A percentile compares a stretch with the other conserved stretches of the same genome.
phyloP scores from a whole-genome alignment of 2,888 invertebrate genomes.

The Ametastegia equiseti region DNA sequence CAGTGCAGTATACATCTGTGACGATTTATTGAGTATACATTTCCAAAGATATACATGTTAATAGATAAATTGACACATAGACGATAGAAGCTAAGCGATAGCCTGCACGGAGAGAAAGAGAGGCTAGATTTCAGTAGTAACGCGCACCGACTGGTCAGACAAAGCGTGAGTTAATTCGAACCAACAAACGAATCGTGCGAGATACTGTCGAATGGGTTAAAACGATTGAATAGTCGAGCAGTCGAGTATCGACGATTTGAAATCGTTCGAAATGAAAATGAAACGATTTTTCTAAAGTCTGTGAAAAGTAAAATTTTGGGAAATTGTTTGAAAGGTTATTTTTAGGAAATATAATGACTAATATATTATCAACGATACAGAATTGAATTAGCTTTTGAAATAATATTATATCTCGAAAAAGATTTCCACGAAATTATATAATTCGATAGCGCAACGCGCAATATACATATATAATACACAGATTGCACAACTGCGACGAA shows the following conservation, averaged over 20 bases:
- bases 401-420: not conserved
- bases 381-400: not conserved
- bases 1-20: not conserved
- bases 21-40: not conserved
- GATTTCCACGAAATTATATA: too few species aligned
- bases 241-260: not conserved
- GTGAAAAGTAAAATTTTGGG: not conserved
- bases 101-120: not conserved
- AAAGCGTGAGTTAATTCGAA: not conserved
- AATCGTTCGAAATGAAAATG: not conserved
- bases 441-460: not conserved
- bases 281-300: not conserved
- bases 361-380: not conserved
- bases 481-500: not conserved
- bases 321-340: not conserved
- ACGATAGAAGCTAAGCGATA: not conserved
- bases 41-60: not conserved
- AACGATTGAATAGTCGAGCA: too few species aligned
- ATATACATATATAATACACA: not conserved
- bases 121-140: slow-evolving; percentile 37
- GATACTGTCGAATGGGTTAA: not conserved
- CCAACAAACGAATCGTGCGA: not conserved
- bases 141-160: slow-evolving; percentile 44
- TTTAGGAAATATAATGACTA: not conserved
- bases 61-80: not conserved